Evolutionary conservation across 2,888 invertebrate species (phyloP).

Genomic region (Apodemia zela): DNA sequence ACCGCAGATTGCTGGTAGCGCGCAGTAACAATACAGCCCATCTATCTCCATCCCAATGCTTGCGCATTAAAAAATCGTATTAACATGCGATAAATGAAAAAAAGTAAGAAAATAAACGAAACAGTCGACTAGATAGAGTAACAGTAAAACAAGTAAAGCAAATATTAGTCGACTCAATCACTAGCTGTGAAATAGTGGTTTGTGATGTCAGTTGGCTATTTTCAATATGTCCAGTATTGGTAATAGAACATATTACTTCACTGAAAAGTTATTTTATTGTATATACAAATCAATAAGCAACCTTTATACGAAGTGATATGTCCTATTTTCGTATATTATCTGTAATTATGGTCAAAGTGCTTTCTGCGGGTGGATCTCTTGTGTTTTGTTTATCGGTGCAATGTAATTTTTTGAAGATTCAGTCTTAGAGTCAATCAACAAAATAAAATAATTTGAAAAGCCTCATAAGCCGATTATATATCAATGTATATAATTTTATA

Average conservation of each 20-base stretch:
- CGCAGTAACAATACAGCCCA: too few species aligned
- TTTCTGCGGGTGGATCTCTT: slow-evolving; percentile 51
- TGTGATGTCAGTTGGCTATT: slow-evolving; percentile 36
- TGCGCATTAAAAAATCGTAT: slow-evolving; percentile 40
- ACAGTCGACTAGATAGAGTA: slow-evolving; percentile 39
- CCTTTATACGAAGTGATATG: slow-evolving; percentile 18
- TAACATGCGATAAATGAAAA: slow-evolving; percentile 33
- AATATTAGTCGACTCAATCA: slow-evolving; percentile 37
- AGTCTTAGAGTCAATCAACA: slow-evolving; percentile 68
- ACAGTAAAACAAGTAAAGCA: slow-evolving; percentile 35
- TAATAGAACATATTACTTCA: slow-evolving; percentile 9
- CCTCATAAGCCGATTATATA: slow-evolving; percentile 78
- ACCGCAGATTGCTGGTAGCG: too few species aligned
- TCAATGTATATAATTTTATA: slow-evolving; percentile 64
- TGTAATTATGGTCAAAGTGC: slow-evolving; percentile 46
- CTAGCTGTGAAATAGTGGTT: slow-evolving; percentile 29
- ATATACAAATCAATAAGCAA: neutral
- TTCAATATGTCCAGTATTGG: slow-evolving; percentile 19
- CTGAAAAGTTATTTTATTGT: neutral
- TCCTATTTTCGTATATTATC: slow-evolving; percentile 35
- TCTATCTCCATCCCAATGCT: slow-evolving; percentile 28
- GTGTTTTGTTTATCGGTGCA: slow-evolving; percentile 60
- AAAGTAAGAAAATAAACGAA: slow-evolving; percentile 33
- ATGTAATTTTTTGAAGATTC: slow-evolving; percentile 54
- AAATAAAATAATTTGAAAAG: slow-evolving; percentile 70